A percentile compares a stretch with the other conserved stretches of the same genome.
Evolutionary conservation across 2,113 vertebrate genomes (phyloP).

Genomic region (Piprites chloris): DNA sequence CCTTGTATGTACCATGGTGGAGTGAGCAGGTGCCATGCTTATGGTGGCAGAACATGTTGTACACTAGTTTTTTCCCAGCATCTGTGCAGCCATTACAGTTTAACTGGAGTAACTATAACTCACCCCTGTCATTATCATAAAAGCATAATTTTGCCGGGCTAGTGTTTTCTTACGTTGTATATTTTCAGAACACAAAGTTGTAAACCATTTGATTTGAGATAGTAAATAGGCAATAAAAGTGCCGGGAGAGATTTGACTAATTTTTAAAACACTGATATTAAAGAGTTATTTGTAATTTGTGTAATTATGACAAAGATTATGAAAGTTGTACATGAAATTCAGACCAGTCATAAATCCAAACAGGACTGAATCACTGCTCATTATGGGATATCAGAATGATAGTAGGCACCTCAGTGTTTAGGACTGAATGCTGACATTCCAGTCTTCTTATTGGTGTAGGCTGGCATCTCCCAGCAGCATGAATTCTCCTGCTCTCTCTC

Average conservation of each 20-base stretch:
- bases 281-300: slow-evolving; percentile 42
- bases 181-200: slow-evolving; percentile 23
- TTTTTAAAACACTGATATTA: neutral
- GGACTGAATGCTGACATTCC: neutral
- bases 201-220: slow-evolving; percentile 52
- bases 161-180: slow-evolving; percentile 28
- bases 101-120: slow-evolving; percentile 33
- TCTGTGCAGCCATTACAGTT: slow-evolving; percentile 24
- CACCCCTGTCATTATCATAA: slow-evolving; percentile 42
- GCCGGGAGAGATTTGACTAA: neutral
- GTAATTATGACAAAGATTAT: slow-evolving; percentile 13
- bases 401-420: neutral
- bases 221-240: slow-evolving; percentile 47
- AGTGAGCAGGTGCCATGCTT: neutral
- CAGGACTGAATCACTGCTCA: neutral
- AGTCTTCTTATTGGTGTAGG: neutral
- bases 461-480: neutral
- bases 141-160: slow-evolving; percentile 49
- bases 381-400: neutral
- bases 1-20: neutral
- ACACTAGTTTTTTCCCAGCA: neutral
- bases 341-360: neutral
- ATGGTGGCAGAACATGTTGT: neutral
- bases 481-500: neutral
- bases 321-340: neutral